phyloP scores from a whole-genome alignment of 2,797 vertebrate genomes.

The Cetoscarus ocellatus region DNA sequence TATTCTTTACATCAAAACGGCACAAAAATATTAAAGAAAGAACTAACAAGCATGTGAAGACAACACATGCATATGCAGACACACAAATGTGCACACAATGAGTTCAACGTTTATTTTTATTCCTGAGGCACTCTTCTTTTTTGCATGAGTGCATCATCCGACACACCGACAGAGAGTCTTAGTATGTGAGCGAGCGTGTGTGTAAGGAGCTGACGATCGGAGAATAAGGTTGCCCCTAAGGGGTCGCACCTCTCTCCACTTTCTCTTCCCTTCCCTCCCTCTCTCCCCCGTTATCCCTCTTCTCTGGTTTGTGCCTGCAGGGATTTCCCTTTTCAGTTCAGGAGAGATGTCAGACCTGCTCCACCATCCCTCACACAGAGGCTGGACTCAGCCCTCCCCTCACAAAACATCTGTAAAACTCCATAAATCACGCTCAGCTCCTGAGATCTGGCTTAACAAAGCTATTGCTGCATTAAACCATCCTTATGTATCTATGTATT shows the following conservation, averaged over 20 bases:
- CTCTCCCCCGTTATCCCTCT: slow-evolving; percentile 41
- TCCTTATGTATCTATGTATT: neutral
- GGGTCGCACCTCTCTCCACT: slow-evolving; percentile 77
- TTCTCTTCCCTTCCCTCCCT: slow-evolving; percentile 58
- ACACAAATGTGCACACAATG: slow-evolving; percentile 46
- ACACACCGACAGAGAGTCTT: slow-evolving; percentile 61
- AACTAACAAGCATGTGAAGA: slow-evolving; percentile 30
- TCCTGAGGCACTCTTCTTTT: slow-evolving; percentile 72
- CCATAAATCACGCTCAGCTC: slow-evolving; percentile 55
- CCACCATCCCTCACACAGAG: slow-evolving; percentile 70
- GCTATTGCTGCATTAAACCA: slow-evolving; percentile 26
- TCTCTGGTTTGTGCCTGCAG: slow-evolving; percentile 70
- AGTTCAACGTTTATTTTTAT: slow-evolving; percentile 69
- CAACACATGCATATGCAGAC: slow-evolving; percentile 42
- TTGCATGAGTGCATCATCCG: slow-evolving; percentile 76
- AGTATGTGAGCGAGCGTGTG: slow-evolving; percentile 54
- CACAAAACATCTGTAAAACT: slow-evolving; percentile 61
- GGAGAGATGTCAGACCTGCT: slow-evolving; percentile 79
- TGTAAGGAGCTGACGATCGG: slow-evolving; percentile 71
- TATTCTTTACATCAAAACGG: slow-evolving; percentile 14
- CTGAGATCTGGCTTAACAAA: slow-evolving; percentile 17
- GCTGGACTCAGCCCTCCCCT: slow-evolving; percentile 53
- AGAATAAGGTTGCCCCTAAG: slow-evolving; percentile 78
- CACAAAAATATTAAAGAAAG: slow-evolving; percentile 28
- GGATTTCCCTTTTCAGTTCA: slow-evolving; percentile 83